Evolutionary conservation across 1,140 invertebrate genomes (phyloP), one percentile per base, ranked within the genome.

Genomic region (Agrilus planipennis): DNA sequence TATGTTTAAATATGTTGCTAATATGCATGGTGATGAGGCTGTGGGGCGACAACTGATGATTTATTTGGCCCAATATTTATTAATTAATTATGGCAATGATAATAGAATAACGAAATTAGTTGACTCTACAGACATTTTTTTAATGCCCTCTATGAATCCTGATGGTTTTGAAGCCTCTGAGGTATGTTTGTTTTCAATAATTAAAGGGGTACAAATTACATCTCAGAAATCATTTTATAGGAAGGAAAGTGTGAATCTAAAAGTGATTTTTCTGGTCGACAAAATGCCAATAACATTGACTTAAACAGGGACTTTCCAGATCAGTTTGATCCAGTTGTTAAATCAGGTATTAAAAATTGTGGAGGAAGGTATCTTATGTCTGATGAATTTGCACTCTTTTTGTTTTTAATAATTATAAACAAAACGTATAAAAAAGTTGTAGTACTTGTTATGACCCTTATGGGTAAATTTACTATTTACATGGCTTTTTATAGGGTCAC

Each of bases 21-120:
- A 97, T 60, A 98, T 98, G 88, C 94, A 99, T 59, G 95, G 95
- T 1, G 93, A 98, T 63, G 94, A 99, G 68, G 76, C 85, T 3
- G 72, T 96, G 12, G 92, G 94, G 0, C 67, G 90, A 36, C 79
- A 97, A 59, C 56, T 97, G 41, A 65, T 95, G 30, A 67, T 98
- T n/a, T 84, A 80, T 55, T 67, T 98, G 52, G 79, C 83, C 0
- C 73, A 86, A 41, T 86, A 93, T 68, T 64, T 99, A 14, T 63
- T 94, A n/a, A 51, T 61, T 1, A 84, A 84, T 54, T 86, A 87
- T 61, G 76, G 73, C 2, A 74, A 69, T 34, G 69, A 75, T 52
- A 65, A 75, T 1, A 68, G 84, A 28, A 64, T 89, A 12, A 77
- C 76, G 0, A 67, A 67, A 39, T 61, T 97, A 11, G 65, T 97